phyloP scores from a whole-genome alignment of 2,797 vertebrate species.

The Oreochromis grahami region DNA sequence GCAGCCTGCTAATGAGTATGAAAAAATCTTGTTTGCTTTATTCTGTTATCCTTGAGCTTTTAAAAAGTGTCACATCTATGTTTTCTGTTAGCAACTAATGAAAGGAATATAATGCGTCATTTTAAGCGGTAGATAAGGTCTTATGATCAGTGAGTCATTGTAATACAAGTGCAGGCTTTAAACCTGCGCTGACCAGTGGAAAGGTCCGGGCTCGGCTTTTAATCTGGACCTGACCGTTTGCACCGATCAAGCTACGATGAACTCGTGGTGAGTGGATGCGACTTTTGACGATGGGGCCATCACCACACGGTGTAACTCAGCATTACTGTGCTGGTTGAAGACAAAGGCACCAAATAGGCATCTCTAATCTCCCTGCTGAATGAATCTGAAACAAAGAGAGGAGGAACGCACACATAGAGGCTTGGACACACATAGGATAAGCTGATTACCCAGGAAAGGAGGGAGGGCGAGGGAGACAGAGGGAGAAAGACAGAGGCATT shows the following conservation, averaged over 20 bases:
- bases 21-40: not conserved
- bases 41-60: not conserved
- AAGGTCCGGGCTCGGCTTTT: constrained; percentile 4
- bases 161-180: not conserved
- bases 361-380: constrained; percentile 80
- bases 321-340: constrained; percentile 47
- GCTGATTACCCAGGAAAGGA: constrained; percentile 70
- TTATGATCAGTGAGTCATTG: constrained; percentile 5
- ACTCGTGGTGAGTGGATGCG: constrained; percentile 21
- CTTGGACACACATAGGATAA: constrained; percentile 77
- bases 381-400: constrained; percentile 76
- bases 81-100: not conserved
- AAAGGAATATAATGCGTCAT: not conserved
- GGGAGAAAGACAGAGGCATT: constrained; percentile 37
- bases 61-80: not conserved
- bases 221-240: not conserved
- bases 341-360: constrained; percentile 79
- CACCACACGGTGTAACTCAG: constrained; percentile 35
- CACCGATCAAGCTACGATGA: constrained; percentile 24
- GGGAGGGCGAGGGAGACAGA: constrained; percentile 45
- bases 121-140: constrained; percentile 13
- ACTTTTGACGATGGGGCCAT: constrained; percentile 25
- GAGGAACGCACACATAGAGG: constrained; percentile 70
- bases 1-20: not conserved
- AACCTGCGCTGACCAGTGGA: not conserved